Conservation (phyloP, 37 sponge, comb jelly and placozoan species). For the Eunapius fragilis region DNA sequence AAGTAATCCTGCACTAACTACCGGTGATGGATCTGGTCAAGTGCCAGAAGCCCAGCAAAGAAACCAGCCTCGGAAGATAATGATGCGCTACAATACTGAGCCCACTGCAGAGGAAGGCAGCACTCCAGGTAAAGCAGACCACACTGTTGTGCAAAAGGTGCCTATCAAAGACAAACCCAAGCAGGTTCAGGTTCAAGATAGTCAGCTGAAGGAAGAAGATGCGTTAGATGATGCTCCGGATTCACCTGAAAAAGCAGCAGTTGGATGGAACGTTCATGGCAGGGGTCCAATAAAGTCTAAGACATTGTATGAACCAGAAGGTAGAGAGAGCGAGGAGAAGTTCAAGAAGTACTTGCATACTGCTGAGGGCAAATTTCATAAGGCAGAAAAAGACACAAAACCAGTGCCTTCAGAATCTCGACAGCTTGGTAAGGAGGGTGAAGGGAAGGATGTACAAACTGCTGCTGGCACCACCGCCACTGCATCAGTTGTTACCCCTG, state of each 20-base stretch:
- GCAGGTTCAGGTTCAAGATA: background rate
- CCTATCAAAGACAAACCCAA: slow-evolving; percentile 16
- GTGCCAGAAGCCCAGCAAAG: background rate
- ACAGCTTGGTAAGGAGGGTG: background rate
- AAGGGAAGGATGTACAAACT: background rate
- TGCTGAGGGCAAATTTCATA: background rate
- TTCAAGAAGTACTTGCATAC: slow-evolving; percentile 60
- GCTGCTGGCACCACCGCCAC: background rate
- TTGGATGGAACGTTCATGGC: slow-evolving; percentile 46
- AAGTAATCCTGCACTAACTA: background rate
- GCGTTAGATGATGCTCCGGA: background rate
- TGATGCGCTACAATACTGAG: slow-evolving; percentile 44
- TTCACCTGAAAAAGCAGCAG: background rate
- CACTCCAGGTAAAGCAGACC: background rate
- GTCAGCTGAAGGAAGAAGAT: background rate
- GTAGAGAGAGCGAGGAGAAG: slow-evolving; percentile 65
- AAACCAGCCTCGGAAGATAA: slow-evolving; percentile 31
- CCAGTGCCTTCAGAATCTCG: background rate
- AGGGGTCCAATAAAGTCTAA: slow-evolving; percentile 56
- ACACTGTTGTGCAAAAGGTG: background rate
- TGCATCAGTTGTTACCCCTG: background rate
- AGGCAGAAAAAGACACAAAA: background rate
- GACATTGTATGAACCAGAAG: slow-evolving; percentile 80
- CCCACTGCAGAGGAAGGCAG: background rate
- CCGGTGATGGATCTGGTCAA: background rate